A percentile compares a stretch with the other conserved stretches of the same genome.
Evolutionary conservation across 1,140 invertebrate genomes (phyloP).

Genomic region (Helicorthomorpha holstii): DNA sequence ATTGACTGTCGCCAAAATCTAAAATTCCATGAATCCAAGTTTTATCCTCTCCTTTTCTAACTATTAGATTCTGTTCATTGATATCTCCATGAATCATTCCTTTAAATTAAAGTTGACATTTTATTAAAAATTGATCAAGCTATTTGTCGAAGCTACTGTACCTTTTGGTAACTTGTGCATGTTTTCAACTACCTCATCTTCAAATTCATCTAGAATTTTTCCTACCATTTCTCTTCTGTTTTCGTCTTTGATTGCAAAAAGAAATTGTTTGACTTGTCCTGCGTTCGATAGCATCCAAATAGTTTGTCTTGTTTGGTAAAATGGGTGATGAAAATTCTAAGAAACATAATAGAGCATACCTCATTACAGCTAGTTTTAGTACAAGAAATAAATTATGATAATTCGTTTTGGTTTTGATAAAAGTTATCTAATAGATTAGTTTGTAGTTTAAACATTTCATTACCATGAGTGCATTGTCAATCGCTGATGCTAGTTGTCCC

Average conservation of each 20-base stretch:
- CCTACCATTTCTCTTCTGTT: slow-evolving; percentile 36
- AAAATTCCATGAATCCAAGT: slow-evolving; percentile 38
- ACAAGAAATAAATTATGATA: background rate
- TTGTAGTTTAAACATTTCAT: background rate
- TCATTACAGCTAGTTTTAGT: background rate
- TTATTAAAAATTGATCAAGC: slow-evolving; percentile 1
- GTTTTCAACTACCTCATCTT: slow-evolving; percentile 37
- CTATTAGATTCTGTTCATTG: slow-evolving; percentile 74
- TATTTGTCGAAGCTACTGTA: slow-evolving; percentile 11
- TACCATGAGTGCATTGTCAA: background rate
- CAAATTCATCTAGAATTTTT: slow-evolving; percentile 46
- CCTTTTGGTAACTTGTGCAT: slow-evolving; percentile 36
- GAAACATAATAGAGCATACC: slow-evolving; percentile 6
- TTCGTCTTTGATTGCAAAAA: slow-evolving; percentile 43
- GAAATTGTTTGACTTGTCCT: slow-evolving; percentile 47
- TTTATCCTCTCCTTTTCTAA: slow-evolving; percentile 20
- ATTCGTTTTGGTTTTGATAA: background rate
- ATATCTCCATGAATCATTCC: slow-evolving; percentile 76
- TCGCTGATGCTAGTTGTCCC: background rate
- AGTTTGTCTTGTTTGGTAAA: slow-evolving; percentile 39
- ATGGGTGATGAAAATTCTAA: slow-evolving; percentile 49
- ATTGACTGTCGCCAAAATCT: slow-evolving; percentile 66
- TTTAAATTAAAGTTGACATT: slow-evolving; percentile 13
- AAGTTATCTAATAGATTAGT: background rate
- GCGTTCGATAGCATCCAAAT: slow-evolving; percentile 53